Evolutionary conservation across 2,888 invertebrate genomes (phyloP), one percentile per base, ranked within the genome.

Genomic region (Tinea trinotella): DNA sequence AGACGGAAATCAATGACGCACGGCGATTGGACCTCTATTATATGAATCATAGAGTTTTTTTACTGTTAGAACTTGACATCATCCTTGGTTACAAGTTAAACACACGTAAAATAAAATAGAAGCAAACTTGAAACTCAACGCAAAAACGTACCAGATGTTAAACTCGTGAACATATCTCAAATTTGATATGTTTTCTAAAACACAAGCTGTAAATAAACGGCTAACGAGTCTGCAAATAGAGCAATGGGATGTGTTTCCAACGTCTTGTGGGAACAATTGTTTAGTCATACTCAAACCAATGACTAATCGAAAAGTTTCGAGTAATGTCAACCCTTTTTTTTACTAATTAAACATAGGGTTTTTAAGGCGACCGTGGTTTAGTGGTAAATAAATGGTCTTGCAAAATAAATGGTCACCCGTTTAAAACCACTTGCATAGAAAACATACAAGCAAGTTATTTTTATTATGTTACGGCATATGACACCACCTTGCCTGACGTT

Each of bases 241-340:
- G 64, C 66, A 60, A 53, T 24, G 30, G 40, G 12, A 20, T 30
- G n/a, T n/a, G 70, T 72, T 74, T 73, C 64, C 72, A 74, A 70
- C 71, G 70, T 64, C 68, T 66, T 74, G 73, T 68, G 64, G 76
- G 70, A 80, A 78, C 76, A 80, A 78, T 79, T 63, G 73, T 70
- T 71, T 48, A 48, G 19, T 66, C 59, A 40, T 7, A 30, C 30
- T 10, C 30, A 30, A n/a, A 30, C 30, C 30, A 30, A 30, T 30
- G 30, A 30, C 30, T 30, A 30, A 30, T 30, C 30, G 7, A 30
- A 30, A 30, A 30, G 7, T 30, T 30, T 30, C 30, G 2, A 30
- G 4, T 30, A 30, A n/a, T 22, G 22, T 10, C 3, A 30, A 30
- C 30, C 7, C 9, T 30, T 30, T 30, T 30, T 30, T 10, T 7